These are phyloP conservation scores for Hypena proboscidalis DNA, from an alignment of 2,888 invertebrate genomes.

Conservation along the genomic window DNA sequence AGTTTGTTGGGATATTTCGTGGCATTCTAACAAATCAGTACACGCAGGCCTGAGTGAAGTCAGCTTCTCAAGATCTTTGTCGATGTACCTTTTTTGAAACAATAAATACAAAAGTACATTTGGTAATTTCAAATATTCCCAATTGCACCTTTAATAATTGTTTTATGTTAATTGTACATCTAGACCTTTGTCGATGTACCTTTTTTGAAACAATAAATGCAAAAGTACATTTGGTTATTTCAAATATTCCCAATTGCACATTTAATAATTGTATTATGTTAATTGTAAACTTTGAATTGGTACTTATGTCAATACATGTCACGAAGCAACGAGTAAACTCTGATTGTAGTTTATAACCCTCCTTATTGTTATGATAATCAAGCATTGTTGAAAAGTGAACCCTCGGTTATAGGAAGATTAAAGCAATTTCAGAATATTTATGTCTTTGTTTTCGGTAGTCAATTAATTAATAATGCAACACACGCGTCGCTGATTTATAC, in stretches of 20 bases:
- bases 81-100: too few relatives aligned
- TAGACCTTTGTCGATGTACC: too few relatives aligned
- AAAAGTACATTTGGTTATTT: too few relatives aligned
- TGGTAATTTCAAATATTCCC: too few relatives aligned
- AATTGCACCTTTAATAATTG: constrained; percentile 33
- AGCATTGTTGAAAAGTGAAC: constrained; percentile 42
- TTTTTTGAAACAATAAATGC: too few relatives aligned
- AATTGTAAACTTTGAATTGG: constrained; percentile 44
- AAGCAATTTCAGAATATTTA: constrained; percentile 33
- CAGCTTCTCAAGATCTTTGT: too few relatives aligned
- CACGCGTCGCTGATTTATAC: background rate
- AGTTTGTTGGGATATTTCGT: too few relatives aligned
- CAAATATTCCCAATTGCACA: constrained; percentile 20
- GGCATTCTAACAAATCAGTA: too few relatives aligned
- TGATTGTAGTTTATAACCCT: constrained; percentile 37
- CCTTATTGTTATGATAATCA: constrained; percentile 52
- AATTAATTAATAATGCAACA: constrained; percentile 54
- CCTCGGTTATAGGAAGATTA: constrained; percentile 27
- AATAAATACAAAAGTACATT: too few relatives aligned
- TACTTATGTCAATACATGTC: constrained; percentile 42
- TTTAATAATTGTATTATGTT: constrained; percentile 44
- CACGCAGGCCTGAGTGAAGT: too few relatives aligned
- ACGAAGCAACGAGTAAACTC: constrained; percentile 39
- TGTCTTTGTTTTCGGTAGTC: constrained; percentile 19
- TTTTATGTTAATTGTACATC: constrained; percentile 48